Evolutionary conservation across 1,140 invertebrate genomes (phyloP).

Genomic region (Globodera rostochiensis): DNA sequence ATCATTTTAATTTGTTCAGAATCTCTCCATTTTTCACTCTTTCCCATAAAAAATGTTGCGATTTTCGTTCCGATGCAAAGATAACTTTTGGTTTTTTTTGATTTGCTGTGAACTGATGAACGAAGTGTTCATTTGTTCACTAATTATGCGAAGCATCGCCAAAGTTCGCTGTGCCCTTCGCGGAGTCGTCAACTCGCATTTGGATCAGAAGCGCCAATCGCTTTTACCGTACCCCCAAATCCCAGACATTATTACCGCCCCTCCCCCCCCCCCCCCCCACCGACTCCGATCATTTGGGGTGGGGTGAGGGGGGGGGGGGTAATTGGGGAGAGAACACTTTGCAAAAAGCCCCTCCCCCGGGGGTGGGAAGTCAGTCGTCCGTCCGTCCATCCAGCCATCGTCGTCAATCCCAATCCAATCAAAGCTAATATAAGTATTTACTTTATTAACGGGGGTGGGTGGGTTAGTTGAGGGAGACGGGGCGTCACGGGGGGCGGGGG

Average conservation of each 20-base stretch:
- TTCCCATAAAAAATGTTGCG: constrained; percentile 1
- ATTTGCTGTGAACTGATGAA: background rate
- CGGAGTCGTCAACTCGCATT: background rate
- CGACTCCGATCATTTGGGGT: background rate
- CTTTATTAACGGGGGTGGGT: background rate
- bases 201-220: background rate
- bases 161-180: background rate
- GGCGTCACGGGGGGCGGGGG: too few species aligned
- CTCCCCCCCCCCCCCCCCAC: too few species aligned
- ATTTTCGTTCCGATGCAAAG: background rate
- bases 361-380: background rate
- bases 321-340: constrained; percentile 2
- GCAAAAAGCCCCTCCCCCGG: too few species aligned
- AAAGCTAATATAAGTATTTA: background rate
- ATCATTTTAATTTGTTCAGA: background rate
- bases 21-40: background rate
- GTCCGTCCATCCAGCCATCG: background rate
- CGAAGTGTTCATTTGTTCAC: background rate
- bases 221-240: background rate
- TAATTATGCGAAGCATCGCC: background rate
- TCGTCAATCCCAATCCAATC: background rate
- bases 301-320: background rate
- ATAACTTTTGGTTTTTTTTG: background rate
- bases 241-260: constrained; percentile 1
- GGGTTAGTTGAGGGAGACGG: background rate